Base-by-base conservation (phyloP, 1,140 invertebrate species). In the Paralvinella palmiformis region DNA sequence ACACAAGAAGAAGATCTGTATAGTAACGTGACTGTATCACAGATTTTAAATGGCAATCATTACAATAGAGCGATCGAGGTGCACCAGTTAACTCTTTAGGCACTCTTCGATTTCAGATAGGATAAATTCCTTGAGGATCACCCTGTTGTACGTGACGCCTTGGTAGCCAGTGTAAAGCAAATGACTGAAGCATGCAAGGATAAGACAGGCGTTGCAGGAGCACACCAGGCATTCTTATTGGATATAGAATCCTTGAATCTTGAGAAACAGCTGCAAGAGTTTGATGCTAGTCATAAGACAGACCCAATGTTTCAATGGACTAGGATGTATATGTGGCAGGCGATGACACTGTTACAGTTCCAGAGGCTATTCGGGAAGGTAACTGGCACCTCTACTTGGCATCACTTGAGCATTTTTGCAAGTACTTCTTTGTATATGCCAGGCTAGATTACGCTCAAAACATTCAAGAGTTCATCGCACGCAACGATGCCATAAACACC, bases 261-360 rank as follows among this genome's bases (percentile, higher is more conserved):
- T 31, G 6, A 22, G 17, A 56, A 22, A 32, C 22, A 56, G 53
- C 53, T 56, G 6, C 53, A 3, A 56, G 53, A 22, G 5, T 56
- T 27, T 1, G 1, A 56, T 1, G 17, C 6, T 3, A 22, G 13
- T 27, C 53, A 56, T 7, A 31, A 3, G 20, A n/a, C n/a, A n/a
- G n/a, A n/a, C n/a, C n/a, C n/a, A n/a, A n/a, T n/a, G n/a, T n/a
- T n/a, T n/a, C 53, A 3, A 4, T 56, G 53, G 20, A 22, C 31
- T n/a, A 56, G 24, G 3, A 29, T n/a, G 20, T 29, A 29, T 29
- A 29, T 27, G 31, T 56, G 53, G 3, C 20, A n/a, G n/a, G n/a
- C n/a, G n/a, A 56, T 56, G 53, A n/a, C n/a, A n/a, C 31, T 27
- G 31, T 27, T 56, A 3, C 53, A 56, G 53, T 56, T 56, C 24